phyloP scores from a whole-genome alignment of 2,113 vertebrate genomes.

The Chionodraco myersi region DNA sequence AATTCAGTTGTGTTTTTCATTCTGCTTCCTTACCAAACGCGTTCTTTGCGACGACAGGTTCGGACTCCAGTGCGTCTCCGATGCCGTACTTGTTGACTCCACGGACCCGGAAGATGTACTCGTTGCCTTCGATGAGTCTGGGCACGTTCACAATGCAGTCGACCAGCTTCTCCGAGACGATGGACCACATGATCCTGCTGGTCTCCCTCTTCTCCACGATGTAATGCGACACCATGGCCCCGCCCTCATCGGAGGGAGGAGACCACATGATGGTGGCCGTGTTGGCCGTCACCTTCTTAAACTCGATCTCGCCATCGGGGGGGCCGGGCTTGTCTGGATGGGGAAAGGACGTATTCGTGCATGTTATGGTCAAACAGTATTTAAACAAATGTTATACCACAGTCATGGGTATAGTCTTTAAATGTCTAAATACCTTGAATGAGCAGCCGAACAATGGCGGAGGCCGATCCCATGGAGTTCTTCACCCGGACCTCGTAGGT shows the following conservation, averaged over 20 bases:
- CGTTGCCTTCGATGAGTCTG: conserved; percentile 97
- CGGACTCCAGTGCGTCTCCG: conserved; percentile 94
- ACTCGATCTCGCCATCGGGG: conserved; percentile 92
- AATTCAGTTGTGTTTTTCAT: no score
- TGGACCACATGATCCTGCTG: conserved; percentile 95
- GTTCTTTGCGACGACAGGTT: conserved; percentile 92
- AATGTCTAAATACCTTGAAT: conserved; percentile 89
- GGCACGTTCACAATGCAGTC: conserved; percentile 91
- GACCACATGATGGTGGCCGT: conserved; percentile 94
- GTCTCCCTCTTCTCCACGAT: conserved; percentile 97
- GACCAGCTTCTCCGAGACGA: conserved; percentile 93
- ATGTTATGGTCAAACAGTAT: background rate
- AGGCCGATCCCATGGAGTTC: conserved; percentile 94
- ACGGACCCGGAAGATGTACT: conserved; percentile 96
- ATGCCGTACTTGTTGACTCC: conserved; percentile 97
- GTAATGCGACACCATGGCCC: conserved; percentile 94
- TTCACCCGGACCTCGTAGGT: conserved; percentile 94
- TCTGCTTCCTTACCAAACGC: conserved; percentile 89
- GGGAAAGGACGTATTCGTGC: background rate
- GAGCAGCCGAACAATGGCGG: conserved; percentile 89
- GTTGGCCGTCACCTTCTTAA: conserved; percentile 94
- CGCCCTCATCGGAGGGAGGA: conserved; percentile 93
- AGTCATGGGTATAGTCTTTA: background rate
- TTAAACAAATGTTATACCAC: background rate
- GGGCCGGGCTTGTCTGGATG: conserved; percentile 94